Evolutionary conservation across 2,888 invertebrate genomes (phyloP), one percentile per base, ranked within the genome.

Genomic region (Hedychridium roseum): DNA sequence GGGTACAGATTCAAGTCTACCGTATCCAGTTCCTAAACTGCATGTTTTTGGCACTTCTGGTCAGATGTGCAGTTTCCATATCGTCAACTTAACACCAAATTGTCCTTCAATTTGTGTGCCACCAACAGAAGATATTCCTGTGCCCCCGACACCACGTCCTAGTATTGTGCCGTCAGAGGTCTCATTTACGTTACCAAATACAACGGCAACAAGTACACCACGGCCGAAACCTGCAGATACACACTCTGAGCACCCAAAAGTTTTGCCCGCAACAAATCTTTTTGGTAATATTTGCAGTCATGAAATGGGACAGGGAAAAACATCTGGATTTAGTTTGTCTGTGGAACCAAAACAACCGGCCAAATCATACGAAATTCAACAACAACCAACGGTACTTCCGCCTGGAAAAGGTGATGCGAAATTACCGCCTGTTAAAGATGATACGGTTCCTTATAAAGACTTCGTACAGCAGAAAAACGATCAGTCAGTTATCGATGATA

Each of bases 21-120:
- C 88, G 0, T 36, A 73, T 50, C 86, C 89, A 2, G 90, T 91
- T 84, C 95, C 95, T 0, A 81, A 91, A 49, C 79, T 95, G 2
- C 85, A 90, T 43, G 82, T 94, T 5, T 78, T 95, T 30, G 94
- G 94, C 0, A 80, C 89, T 9, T 82, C 76, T 12, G 79, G 79
- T 7, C 71, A 74, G 39, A 44, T 96, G 16, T 87, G 89, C 1
- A 83, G 89, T 4, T 95, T 90, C 79, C 86, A 91, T 71, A 83
- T 92, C 37, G 82, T 92, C 2, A 91, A 92, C 79, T 73, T 89
- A 35, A 82, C 83, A 38, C 81, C 84, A 0, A 83, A 83, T 27
- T 83, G 83, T 0, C 79, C 83, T 0, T 80, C 80, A 40, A 70
- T 91, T 15, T 91, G 91, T 70, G 79, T 82, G 0, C 84, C 88